Evolutionary conservation across 1,140 invertebrate genomes (phyloP).

Genomic region (Pteromalus puparum): DNA sequence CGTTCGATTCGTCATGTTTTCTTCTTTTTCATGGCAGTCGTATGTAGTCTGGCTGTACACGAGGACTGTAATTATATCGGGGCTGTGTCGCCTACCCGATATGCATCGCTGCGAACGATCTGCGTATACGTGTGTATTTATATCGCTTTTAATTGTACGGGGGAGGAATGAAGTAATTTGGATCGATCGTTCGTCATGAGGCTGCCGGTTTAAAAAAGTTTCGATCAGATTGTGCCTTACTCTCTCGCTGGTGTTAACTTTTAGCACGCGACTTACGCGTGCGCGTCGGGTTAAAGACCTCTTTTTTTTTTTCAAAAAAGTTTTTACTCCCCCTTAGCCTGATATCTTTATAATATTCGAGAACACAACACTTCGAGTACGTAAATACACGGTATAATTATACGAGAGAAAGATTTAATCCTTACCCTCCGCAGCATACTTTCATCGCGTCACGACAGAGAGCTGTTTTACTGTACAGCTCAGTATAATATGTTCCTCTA

Average conservation of each 20-base stretch:
- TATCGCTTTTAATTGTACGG: not conserved
- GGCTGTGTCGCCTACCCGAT: not conserved
- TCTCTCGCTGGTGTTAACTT: constrained; percentile 6
- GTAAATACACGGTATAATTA: not conserved
- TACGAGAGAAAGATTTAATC: no score
- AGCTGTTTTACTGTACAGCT: no score
- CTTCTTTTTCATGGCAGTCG: not conserved
- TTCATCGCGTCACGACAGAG: no score
- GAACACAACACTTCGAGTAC: not conserved
- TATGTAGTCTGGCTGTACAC: no score
- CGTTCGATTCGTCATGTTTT: not conserved
- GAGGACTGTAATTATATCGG: not conserved
- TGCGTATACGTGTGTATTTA: not conserved
- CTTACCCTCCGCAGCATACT: no score
- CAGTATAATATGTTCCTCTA: no score
- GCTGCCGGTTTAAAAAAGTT: not conserved
- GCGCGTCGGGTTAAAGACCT: not conserved
- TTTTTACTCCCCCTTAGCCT: not conserved
- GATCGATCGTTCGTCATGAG: not conserved
- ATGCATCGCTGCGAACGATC: not conserved
- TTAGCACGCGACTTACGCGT: constrained; percentile 15
- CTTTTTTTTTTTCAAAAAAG: not conserved
- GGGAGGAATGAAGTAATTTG: constrained; percentile 39
- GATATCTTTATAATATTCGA: constrained; percentile 12
- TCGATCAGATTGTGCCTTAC: constrained; percentile 6